Conservation (phyloP, 2,113 vertebrate genomes). For the Sitta europaea region DNA sequence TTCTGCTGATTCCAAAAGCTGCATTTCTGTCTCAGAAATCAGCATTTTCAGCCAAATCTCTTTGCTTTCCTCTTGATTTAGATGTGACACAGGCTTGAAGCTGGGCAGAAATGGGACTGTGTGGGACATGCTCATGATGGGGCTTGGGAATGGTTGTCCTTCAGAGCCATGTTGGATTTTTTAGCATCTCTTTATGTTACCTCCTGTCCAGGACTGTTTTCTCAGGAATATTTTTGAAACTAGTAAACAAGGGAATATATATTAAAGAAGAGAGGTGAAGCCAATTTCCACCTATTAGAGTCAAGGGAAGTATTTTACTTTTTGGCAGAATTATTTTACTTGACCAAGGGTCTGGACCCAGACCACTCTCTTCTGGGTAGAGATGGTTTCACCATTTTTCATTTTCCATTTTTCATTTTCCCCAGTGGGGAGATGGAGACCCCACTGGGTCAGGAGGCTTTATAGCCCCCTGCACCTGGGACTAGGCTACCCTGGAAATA, state of each 20-base stretch:
- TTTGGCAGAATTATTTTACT: not conserved
- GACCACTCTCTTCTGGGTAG: accelerated
- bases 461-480: not conserved
- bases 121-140: accelerated
- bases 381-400: not conserved
- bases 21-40: not conserved
- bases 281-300: not conserved
- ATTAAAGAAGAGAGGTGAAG: not conserved
- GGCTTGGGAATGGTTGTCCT: accelerated
- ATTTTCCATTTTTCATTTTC: not conserved
- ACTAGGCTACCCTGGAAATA: not conserved
- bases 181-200: not conserved
- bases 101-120: not conserved
- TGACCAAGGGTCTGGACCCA: not conserved
- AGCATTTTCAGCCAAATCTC: not conserved
- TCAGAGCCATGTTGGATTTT: accelerated
- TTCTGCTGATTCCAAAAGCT: not conserved
- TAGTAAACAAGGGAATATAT: not conserved
- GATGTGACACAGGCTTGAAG: not conserved
- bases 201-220: not conserved
- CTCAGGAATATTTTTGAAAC: not conserved
- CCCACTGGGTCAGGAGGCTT: not conserved
- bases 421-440: not conserved
- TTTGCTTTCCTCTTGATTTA: not conserved
- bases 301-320: not conserved